A percentile compares a stretch with the other conserved stretches of the same genome.
Evolutionary conservation across 2,888 invertebrate species (phyloP).

Genomic region (Drosophila niveifrons): DNA sequence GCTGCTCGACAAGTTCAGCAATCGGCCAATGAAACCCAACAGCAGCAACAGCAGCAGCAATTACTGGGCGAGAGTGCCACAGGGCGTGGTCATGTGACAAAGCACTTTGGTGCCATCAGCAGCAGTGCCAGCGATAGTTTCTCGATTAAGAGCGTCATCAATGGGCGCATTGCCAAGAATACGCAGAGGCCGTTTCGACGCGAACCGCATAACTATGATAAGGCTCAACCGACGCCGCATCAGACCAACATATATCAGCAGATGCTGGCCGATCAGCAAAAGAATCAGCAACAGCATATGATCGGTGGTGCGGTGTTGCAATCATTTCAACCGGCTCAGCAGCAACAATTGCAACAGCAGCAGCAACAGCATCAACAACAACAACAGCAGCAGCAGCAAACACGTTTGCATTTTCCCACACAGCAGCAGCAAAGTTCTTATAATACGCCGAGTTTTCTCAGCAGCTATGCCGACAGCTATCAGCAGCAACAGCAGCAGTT

Average conservation of each 20-base stretch:
- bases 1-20: slow-evolving; percentile 64
- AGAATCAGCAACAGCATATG: slow-evolving; percentile 77
- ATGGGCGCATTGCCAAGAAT: slow-evolving; percentile 84
- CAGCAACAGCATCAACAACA: slow-evolving; percentile 60
- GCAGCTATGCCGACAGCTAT: slow-evolving; percentile 61
- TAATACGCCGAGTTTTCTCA: slow-evolving; percentile 57
- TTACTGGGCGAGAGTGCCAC: slow-evolving; percentile 38
- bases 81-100: slow-evolving; percentile 53
- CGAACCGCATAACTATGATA: slow-evolving; percentile 86
- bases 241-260: slow-evolving; percentile 86
- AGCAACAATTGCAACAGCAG: slow-evolving; percentile 76
- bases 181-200: slow-evolving; percentile 81
- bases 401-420: slow-evolving; percentile 63
- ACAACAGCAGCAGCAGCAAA: slow-evolving; percentile 48
- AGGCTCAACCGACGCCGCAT: slow-evolving; percentile 85
- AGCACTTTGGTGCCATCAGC: slow-evolving; percentile 66
- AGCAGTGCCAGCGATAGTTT: slow-evolving; percentile 56
- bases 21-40: slow-evolving; percentile 44
- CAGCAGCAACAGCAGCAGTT: slow-evolving; percentile 60
- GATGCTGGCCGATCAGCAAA: slow-evolving; percentile 84
- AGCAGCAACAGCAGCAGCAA: slow-evolving; percentile 36
- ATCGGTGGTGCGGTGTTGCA: slow-evolving; percentile 62
- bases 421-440: slow-evolving; percentile 56
- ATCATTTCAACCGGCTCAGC: slow-evolving; percentile 69
- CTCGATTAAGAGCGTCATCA: slow-evolving; percentile 81